Conservation (phyloP, 2,888 invertebrate genomes). For the Noctua pronuba region DNA sequence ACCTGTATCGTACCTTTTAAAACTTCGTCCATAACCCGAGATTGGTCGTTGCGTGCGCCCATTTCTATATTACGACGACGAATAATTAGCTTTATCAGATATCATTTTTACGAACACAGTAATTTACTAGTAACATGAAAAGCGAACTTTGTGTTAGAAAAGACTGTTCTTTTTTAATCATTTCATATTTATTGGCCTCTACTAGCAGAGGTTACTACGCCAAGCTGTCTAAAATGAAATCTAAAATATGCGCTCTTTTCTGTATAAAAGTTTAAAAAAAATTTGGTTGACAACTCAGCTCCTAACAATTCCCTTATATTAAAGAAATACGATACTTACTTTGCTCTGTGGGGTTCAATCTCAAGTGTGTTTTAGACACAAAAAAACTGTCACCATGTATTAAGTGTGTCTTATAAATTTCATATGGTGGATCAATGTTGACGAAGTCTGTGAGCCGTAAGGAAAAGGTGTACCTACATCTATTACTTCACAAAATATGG, state of each 20-base stretch:
- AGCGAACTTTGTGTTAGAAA: conserved; percentile 75
- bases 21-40: conserved; percentile 83
- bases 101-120: conserved; percentile 83
- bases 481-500: conserved; percentile 85
- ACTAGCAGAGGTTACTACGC: conserved; percentile 23
- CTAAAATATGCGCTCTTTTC: background rate
- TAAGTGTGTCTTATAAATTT: conserved; percentile 80
- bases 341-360: conserved; percentile 62
- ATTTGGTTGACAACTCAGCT: conserved; percentile 39
- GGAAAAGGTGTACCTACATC: conserved; percentile 80
- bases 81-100: conserved; percentile 87
- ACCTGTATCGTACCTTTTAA: conserved; percentile 83
- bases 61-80: conserved; percentile 83
- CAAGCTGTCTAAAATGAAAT: conserved; percentile 19
- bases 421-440: conserved; percentile 80
- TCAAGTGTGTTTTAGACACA: conserved; percentile 77
- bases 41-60: conserved; percentile 86
- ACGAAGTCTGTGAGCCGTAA: conserved; percentile 80
- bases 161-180: conserved; percentile 64
- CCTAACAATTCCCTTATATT: conserved; percentile 67
- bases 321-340: conserved; percentile 71
- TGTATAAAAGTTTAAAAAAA: conserved; percentile 11
- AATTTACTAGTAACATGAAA: conserved; percentile 84
- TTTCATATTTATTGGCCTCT: conserved; percentile 51
- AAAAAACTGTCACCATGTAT: conserved; percentile 83